These are phyloP conservation scores for Conger conger DNA, from an alignment of 2,113 vertebrate species.

Conservation along the genomic window DNA sequence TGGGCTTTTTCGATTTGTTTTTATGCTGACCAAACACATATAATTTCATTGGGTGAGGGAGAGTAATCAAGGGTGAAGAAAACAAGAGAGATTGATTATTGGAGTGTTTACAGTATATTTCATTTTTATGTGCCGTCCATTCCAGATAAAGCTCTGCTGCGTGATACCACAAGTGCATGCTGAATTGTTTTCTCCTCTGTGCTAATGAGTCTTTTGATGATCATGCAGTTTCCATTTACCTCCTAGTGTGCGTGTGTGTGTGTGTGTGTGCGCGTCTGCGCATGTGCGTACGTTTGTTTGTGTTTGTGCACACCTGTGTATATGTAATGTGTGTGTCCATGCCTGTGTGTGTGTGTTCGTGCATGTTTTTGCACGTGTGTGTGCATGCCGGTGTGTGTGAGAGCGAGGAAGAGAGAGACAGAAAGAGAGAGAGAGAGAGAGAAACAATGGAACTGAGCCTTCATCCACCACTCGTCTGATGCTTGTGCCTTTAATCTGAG, in stretches of 20 bases:
- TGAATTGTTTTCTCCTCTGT: not conserved
- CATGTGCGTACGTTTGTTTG: not conserved
- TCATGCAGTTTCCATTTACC: conserved; percentile 21
- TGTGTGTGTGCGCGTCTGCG: not conserved
- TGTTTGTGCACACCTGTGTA: not conserved
- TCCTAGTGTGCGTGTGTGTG: conserved; percentile 2
- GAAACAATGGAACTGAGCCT: conserved; percentile 2
- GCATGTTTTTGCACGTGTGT: too few species aligned
- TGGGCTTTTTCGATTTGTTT: conserved; percentile 49
- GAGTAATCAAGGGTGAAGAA: conserved; percentile 53
- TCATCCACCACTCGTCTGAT: not conserved
- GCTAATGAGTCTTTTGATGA: conserved; percentile 16
- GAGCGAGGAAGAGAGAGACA: not conserved
- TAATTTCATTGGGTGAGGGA: conserved; percentile 43
- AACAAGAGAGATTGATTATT: conserved; percentile 56
- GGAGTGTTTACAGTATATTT: conserved; percentile 41
- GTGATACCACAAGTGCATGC: not conserved
- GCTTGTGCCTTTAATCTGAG: conserved; percentile 23
- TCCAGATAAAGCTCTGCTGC: not conserved
- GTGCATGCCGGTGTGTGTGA: not conserved
- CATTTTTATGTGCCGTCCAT: not conserved
- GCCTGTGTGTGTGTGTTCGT: not conserved
- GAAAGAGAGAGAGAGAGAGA: not conserved
- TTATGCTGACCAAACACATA: conserved; percentile 45
- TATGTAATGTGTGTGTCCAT: too few species aligned